Evolutionary conservation across 2,888 invertebrate genomes (phyloP), one percentile per base, ranked within the genome.

Genomic region (Noctua janthe): DNA sequence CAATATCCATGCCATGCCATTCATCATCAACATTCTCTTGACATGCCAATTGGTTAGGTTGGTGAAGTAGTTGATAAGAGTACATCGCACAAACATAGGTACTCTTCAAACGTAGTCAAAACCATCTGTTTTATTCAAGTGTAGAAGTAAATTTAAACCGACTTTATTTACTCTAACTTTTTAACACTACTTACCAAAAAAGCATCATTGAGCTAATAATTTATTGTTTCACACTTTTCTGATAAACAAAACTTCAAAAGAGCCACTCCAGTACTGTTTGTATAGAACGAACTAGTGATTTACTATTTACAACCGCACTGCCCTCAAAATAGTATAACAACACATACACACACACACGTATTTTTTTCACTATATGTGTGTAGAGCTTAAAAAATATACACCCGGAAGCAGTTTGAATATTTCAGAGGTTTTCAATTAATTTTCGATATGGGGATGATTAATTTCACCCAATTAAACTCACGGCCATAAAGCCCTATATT

Each of bases 251-350:
- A 39, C 75, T 77, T 76, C 49, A 39, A 74, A 62, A 62, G 47
- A 81, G 17, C n/a, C 43, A 56, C 74, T 66, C 29, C 74, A 39
- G 56, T 7, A 49, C 29, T 70, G 81, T 83, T 77, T 83, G 70
- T 39, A 66, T 56, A 66, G 39, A 29, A 49, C 15, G 20, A 17
- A 56, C n/a, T 11, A 49, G 47, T 76, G 62, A 81, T 83, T 77
- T 76, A 83, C 70, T 62, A 69, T 2, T 54, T 8, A 20, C 11
- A 47, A 47, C 11, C 39, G 43, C 39, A 39, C 39, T 83, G 20
- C 56, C 20, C 76, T 62, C 2, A 54, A 81, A 83, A 70, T 83
- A 70, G 35, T 11, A 76, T 4, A 39, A 4, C 23, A n/a, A 29
- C 29, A 29, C 29, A 29, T 29, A 29, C 29, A 29, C 29, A 29